A percentile compares a stretch with the other conserved stretches of the same genome.
phyloP scores from a whole-genome alignment of 2,113 vertebrate genomes.

The Pica pica region DNA sequence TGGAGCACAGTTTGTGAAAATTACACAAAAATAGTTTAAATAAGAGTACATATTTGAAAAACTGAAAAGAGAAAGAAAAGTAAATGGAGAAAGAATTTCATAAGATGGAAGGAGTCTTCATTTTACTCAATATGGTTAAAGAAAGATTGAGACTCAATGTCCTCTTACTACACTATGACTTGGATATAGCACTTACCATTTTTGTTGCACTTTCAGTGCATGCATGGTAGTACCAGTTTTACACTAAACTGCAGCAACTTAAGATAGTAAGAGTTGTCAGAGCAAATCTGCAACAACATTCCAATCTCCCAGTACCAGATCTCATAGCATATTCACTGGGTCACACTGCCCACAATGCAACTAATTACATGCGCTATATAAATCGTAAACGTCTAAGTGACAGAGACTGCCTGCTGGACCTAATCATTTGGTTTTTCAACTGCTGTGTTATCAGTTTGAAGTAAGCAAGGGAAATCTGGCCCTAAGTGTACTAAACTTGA shows the following conservation, averaged over 20 bases:
- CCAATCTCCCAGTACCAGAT: not conserved
- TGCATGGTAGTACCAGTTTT: rapidly evolving
- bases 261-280: not conserved
- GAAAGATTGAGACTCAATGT: not conserved
- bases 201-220: not conserved
- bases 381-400: not conserved
- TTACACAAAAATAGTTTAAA: not conserved
- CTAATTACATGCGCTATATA: not conserved
- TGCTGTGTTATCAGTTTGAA: not conserved
- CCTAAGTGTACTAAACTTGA: not conserved
- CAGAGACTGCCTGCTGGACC: not conserved
- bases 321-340: not conserved
- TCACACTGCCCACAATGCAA: not conserved
- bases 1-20: not conserved
- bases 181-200: not conserved
- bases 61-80: not conserved
- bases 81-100: not conserved
- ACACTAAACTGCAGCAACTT: not conserved
- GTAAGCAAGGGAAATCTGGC: not conserved
- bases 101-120: not conserved
- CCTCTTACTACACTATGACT: not conserved
- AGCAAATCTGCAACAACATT: not conserved
- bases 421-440: not conserved
- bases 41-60: not conserved
- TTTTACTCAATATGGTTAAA: not conserved